These are phyloP conservation scores for Lottia gigantea DNA, from an alignment of 2,888 invertebrate genomes.

Conservation along the genomic window DNA sequence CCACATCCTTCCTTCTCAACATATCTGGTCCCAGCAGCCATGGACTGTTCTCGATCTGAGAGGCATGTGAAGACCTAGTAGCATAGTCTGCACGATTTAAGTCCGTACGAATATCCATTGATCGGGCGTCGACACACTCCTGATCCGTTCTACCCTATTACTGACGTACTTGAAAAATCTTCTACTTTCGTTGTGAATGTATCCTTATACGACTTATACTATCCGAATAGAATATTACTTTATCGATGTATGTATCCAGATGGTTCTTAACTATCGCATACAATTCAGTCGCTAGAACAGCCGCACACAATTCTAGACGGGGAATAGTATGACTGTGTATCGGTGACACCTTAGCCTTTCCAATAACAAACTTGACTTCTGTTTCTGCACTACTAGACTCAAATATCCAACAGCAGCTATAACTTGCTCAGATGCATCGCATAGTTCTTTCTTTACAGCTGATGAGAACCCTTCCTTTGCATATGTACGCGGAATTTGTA, in stretches of 20 bases:
- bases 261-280: slow-evolving; percentile 4
- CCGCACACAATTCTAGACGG: slow-evolving; percentile 26
- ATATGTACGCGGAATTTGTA: too few species aligned
- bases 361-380: slow-evolving; percentile 17
- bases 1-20: background rate
- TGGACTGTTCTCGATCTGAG: background rate
- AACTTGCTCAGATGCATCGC: slow-evolving; percentile 30
- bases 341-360: slow-evolving; percentile 26
- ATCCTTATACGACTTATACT: background rate
- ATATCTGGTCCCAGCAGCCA: background rate
- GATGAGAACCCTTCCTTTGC: too few species aligned
- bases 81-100: background rate
- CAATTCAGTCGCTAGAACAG: slow-evolving; percentile 24
- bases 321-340: slow-evolving; percentile 26
- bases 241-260: background rate
- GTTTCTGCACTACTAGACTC: background rate
- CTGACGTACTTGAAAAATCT: slow-evolving; percentile 16
- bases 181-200: background rate
- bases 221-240: background rate
- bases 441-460: background rate
- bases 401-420: slow-evolving; percentile 25
- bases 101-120: slow-evolving; percentile 13
- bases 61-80: background rate
- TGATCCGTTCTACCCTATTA: slow-evolving; percentile 14
- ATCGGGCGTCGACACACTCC: slow-evolving; percentile 1